Evolutionary conservation across 2,113 vertebrate genomes (phyloP), one percentile per base, ranked within the genome.

Genomic region (Varanus komodoensis): DNA sequence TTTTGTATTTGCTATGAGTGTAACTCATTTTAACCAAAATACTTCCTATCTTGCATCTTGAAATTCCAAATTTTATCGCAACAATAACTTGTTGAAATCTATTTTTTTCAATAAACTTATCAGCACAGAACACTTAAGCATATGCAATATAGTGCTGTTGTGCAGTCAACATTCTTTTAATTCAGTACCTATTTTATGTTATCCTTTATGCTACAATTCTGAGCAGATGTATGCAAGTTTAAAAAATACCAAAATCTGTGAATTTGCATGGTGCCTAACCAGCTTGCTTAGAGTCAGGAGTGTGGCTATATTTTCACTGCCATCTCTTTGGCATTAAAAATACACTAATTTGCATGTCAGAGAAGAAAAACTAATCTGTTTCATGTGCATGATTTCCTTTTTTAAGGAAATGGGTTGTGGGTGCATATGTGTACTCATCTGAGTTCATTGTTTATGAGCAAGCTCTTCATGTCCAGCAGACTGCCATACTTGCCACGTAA

Each of bases 351-450:
- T 82, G 87, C 87, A 71, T 57, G 0, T 88, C 3, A 64, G 84
- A 86, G 48, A 87, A 48, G 38, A 44, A 19, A 23, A 44, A 29
- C 67, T 67, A 23, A 32, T 74, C 27, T 54, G 38, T 91, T 44
- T 50, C 57, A 44, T 12, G 27, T 29, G 3, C 3, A 4, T 78
- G 81, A 69, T 86, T 54, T 12, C 38, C 38, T 44, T 44, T 44
- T 44, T 44, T 44, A 44, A 81, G 90, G 73, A 92, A 93, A 84
- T 93, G 89, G 93, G 93, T 90, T 77, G 21, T 71, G 38, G 38
- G 44, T 57, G 54, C 54, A 57, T 57, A 61, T 75, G 67, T 3
- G 1, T 8, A 8, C 23, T 17, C 38, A 4, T 32, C 0, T 21
- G 87, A 29, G 50, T 17, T 1, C 21, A 85, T 54, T 0, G 6